These are phyloP conservation scores for Lepilemur septentrionalis DNA, from an alignment of 2,797 vertebrate species.

Conservation along the genomic window DNA sequence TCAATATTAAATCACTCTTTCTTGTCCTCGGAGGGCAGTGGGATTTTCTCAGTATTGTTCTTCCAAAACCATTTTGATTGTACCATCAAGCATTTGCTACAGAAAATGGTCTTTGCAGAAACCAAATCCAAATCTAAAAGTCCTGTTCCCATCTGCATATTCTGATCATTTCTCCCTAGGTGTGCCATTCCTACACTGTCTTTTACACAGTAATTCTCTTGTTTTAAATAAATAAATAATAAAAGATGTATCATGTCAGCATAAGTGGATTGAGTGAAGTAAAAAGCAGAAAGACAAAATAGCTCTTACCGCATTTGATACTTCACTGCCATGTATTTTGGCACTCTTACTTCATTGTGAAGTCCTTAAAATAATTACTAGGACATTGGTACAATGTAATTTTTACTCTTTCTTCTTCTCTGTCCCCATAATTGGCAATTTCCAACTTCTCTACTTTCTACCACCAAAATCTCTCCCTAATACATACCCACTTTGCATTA, in stretches of 20 bases:
- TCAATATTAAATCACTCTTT: neutral
- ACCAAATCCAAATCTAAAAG: neutral
- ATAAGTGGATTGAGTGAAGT: neutral
- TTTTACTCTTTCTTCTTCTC: conserved; percentile 10
- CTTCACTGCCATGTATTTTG: neutral
- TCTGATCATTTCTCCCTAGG: neutral
- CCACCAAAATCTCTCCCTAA: neutral
- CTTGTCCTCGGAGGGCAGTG: neutral
- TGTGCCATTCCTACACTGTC: neutral
- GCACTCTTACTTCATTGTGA: neutral
- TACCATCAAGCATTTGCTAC: neutral
- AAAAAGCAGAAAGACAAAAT: conserved; percentile 18
- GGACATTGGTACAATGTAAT: neutral
- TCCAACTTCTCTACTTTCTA: neutral
- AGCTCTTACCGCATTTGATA: neutral
- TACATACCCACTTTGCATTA: neutral
- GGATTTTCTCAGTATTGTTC: neutral
- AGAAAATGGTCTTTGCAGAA: conserved; percentile 23
- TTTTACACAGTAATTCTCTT: neutral
- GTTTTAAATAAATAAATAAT: conserved; percentile 5
- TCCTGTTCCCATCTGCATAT: neutral
- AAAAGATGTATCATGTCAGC: neutral
- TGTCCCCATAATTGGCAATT: neutral
- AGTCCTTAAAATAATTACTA: neutral
- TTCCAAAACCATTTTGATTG: neutral